phyloP scores from a whole-genome alignment of 2,113 vertebrate species.

The Rhabdomys dilectus region DNA sequence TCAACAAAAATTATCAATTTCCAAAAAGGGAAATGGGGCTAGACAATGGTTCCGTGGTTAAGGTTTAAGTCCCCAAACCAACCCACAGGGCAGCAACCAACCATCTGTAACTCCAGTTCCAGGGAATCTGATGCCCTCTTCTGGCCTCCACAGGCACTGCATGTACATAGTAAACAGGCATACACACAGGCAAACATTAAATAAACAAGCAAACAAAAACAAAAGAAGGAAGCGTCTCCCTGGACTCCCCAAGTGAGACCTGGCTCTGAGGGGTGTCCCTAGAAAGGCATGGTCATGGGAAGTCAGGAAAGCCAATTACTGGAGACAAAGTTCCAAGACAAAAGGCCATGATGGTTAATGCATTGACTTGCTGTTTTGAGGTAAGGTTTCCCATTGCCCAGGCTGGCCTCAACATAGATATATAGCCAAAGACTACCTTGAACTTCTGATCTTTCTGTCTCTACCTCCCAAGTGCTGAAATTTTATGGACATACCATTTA shows the following conservation, averaged over 20 bases:
- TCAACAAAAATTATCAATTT: not conserved
- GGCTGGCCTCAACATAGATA: not conserved
- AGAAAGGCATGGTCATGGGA: not conserved
- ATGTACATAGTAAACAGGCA: not conserved
- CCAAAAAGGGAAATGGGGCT: not conserved
- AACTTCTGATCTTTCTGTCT: not conserved
- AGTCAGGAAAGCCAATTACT: fast-evolving
- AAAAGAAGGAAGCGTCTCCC: not conserved
- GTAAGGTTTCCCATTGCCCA: not conserved
- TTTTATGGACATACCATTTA: not conserved
- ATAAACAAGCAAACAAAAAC: not conserved
- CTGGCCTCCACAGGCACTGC: not conserved
- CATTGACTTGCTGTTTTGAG: not conserved
- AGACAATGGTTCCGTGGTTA: not conserved
- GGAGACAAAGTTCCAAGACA: not conserved
- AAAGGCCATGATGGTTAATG: not conserved
- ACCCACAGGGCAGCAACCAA: not conserved
- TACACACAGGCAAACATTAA: not conserved
- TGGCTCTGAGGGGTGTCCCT: not conserved
- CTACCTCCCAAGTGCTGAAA: not conserved
- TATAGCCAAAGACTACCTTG: not conserved
- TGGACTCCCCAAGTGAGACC: no score
- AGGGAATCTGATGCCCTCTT: not conserved
- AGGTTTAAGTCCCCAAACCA: not conserved
- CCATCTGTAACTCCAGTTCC: not conserved